Conservation (phyloP, 2,113 vertebrate genomes). For the Lucifuga dentata region DNA sequence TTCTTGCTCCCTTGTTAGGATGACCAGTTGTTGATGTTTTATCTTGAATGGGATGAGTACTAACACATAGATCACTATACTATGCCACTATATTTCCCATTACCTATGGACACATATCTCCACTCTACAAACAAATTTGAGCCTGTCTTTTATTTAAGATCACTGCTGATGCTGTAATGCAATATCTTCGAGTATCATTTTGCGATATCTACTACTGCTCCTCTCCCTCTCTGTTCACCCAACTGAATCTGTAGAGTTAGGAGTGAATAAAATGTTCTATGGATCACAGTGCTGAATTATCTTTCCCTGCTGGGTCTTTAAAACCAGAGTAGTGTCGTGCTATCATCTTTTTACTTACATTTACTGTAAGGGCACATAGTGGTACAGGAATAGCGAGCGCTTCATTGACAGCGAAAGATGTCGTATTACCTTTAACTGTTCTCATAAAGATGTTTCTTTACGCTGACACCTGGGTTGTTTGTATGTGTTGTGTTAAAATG, state of each 20-base stretch:
- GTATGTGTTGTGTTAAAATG: neutral
- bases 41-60: slow-evolving; percentile 29
- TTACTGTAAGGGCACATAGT: slow-evolving; percentile 37
- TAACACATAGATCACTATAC: slow-evolving; percentile 29
- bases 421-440: slow-evolving; percentile 19
- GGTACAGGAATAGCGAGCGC: slow-evolving; percentile 2
- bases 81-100: slow-evolving; percentile 14
- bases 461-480: slow-evolving; percentile 32
- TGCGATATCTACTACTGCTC: slow-evolving; percentile 2
- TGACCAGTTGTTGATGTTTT: slow-evolving; percentile 51
- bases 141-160: slow-evolving; percentile 61
- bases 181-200: slow-evolving; percentile 27
- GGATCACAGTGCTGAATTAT: slow-evolving; percentile 47
- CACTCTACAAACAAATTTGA: slow-evolving; percentile 51
- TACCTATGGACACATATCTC: slow-evolving; percentile 51
- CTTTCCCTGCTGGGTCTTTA: slow-evolving; percentile 57
- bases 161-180: slow-evolving; percentile 45
- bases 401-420: slow-evolving; percentile 12
- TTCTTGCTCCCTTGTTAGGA: slow-evolving; percentile 34
- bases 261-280: slow-evolving; percentile 48
- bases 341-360: slow-evolving; percentile 25
- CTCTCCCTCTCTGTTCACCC: slow-evolving; percentile 26
- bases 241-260: slow-evolving; percentile 30
- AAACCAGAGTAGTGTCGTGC: slow-evolving; percentile 37
- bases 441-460: slow-evolving; percentile 10